A percentile compares a stretch with the other conserved stretches of the same genome.
Evolutionary conservation across 2,888 invertebrate genomes (phyloP).

Genomic region (Protodeltote pygarga): DNA sequence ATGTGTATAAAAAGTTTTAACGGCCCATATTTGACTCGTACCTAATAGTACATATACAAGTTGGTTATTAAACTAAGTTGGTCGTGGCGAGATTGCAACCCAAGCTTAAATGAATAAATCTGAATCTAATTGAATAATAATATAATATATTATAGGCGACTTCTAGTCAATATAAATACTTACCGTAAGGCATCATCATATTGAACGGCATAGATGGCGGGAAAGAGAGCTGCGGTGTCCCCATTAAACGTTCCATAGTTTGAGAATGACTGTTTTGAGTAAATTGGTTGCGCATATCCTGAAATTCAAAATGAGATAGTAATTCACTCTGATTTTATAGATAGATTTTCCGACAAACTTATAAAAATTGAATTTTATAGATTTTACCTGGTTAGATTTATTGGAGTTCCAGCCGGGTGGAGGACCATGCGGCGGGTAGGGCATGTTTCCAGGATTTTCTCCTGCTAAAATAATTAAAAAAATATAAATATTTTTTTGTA

Average conservation of each 20-base stretch:
- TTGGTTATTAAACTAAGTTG: too few relatives aligned
- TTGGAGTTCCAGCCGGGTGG: constrained; percentile 75
- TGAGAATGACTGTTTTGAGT: constrained; percentile 84
- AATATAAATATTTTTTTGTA: constrained; percentile 2
- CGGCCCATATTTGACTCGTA: too few relatives aligned
- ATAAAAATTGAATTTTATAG: neutral
- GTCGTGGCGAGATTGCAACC: too few relatives aligned
- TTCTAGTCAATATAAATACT: constrained; percentile 27
- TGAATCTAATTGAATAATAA: too few relatives aligned
- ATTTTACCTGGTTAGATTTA: constrained; percentile 80
- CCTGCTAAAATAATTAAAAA: constrained; percentile 56
- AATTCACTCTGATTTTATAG: neutral
- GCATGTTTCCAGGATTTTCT: constrained; percentile 66
- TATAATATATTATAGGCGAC: too few relatives aligned
- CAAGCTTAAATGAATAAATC: too few relatives aligned
- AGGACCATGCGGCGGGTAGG: constrained; percentile 71
- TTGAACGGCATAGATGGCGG: constrained; percentile 80
- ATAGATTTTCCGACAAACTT: neutral
- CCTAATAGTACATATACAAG: too few relatives aligned
- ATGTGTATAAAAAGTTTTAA: too few relatives aligned
- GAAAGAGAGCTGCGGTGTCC: constrained; percentile 74
- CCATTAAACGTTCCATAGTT: constrained; percentile 80
- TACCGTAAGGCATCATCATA: constrained; percentile 84
- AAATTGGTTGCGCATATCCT: constrained; percentile 83
- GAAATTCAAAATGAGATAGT: constrained; percentile 27